Conservation (phyloP, 2,113 vertebrate species). For the Oryzias melastigma region DNA sequence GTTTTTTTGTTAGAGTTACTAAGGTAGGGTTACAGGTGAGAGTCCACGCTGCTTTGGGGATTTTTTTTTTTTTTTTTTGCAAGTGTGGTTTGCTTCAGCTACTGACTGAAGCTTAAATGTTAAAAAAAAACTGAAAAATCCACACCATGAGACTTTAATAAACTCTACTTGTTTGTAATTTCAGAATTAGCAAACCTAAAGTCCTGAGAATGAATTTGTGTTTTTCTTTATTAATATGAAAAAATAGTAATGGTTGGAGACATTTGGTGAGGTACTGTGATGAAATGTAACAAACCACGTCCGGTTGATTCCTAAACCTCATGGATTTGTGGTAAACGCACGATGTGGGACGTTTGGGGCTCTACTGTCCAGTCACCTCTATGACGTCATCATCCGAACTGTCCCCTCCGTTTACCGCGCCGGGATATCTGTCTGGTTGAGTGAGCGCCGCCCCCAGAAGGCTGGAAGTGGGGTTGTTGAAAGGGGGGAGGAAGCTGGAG, state of each 20-base stretch:
- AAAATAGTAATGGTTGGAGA: neutral
- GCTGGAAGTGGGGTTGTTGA: conserved; percentile 83
- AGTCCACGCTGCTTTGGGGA: neutral
- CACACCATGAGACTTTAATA: conserved; percentile 1
- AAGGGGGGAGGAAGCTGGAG: conserved; percentile 85
- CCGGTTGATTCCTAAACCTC: conserved; percentile 37
- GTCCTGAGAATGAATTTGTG: conserved; percentile 6
- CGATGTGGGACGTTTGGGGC: neutral
- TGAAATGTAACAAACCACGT: neutral
- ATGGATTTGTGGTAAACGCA: conserved; percentile 6
- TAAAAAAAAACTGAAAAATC: neutral
- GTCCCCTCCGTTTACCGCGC: conserved; percentile 87
- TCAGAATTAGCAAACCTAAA: neutral
- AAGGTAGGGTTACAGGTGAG: conserved; percentile 19
- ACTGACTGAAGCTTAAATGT: neutral
- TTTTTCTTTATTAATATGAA: neutral
- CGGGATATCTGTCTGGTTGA: conserved; percentile 77
- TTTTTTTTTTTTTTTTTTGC: conserved; percentile 16
- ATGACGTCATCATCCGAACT: conserved; percentile 97
- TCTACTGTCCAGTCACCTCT: conserved; percentile 94
- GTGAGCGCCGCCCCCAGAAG: conserved; percentile 87
- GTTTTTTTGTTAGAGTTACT: conserved; percentile 37
- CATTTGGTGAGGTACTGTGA: neutral
- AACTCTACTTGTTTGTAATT: neutral
- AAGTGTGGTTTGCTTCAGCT: conserved; percentile 10